Evolutionary conservation across 2,113 vertebrate genomes (phyloP).

Genomic region (Cariama cristata): DNA sequence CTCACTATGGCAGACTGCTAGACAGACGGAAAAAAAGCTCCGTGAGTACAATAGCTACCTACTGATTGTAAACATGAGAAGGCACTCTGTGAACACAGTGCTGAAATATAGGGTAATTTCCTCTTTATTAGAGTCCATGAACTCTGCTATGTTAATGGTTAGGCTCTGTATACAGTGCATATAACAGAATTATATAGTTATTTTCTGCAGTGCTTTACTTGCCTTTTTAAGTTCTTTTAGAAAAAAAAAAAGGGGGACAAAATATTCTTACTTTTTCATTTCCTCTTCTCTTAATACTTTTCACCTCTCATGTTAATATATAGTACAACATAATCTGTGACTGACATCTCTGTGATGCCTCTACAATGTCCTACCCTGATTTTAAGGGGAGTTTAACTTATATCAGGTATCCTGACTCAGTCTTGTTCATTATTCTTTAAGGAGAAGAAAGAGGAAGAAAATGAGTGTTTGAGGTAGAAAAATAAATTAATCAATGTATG

Average conservation of each 20-base stretch:
- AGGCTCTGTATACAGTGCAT: constrained; percentile 22
- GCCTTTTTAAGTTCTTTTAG: background rate
- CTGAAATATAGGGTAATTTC: constrained; percentile 64
- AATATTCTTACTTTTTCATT: background rate
- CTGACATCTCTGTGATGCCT: background rate
- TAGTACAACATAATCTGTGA: background rate
- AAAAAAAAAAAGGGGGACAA: background rate
- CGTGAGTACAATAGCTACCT: constrained; percentile 58
- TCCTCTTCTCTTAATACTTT: background rate
- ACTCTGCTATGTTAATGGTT: constrained; percentile 26
- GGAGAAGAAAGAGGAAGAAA: background rate
- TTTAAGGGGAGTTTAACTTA: background rate
- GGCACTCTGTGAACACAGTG: constrained; percentile 29
- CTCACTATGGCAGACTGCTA: background rate
- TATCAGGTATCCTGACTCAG: fast-evolving
- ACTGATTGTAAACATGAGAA: constrained; percentile 64
- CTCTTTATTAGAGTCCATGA: constrained; percentile 67
- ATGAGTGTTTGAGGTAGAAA: background rate
- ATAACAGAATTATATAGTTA: constrained; percentile 39
- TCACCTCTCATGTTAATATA: background rate
- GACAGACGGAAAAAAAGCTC: constrained; percentile 14
- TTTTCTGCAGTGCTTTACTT: constrained; percentile 42
- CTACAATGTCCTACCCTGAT: background rate
- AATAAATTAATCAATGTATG: background rate
- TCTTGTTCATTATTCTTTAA: background rate